Evolutionary conservation across 30 jellyfish, hydroid and myxozoan genomes (phyloP).

Genomic region (Hydractinia symbiolongicarpus): DNA sequence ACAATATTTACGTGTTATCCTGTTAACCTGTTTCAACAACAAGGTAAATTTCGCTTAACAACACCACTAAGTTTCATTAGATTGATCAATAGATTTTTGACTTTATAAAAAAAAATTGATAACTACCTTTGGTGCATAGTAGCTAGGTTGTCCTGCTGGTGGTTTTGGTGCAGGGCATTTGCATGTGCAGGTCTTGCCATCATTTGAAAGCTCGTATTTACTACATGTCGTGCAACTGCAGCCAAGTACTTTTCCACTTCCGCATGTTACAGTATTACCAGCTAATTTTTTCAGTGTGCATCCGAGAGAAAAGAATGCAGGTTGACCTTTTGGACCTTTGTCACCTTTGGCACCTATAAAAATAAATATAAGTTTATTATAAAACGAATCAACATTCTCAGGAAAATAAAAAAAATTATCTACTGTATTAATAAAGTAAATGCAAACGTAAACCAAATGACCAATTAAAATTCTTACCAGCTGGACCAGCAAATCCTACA

Average conservation of each 20-base stretch:
- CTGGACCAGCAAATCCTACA: not conserved
- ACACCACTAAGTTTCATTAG: not conserved
- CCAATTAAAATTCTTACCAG: not conserved
- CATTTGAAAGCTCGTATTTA: not conserved
- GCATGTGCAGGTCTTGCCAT: not conserved
- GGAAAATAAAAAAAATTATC: too few species aligned
- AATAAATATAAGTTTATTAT: not conserved
- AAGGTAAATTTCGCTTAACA: not conserved
- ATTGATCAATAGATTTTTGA: not conserved
- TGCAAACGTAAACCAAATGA: not conserved
- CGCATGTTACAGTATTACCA: not conserved
- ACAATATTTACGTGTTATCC: not conserved
- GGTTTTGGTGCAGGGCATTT: not conserved
- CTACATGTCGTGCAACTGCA: constrained; percentile 8
- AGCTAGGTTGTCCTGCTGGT: constrained; percentile 1
- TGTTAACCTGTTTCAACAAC: not conserved
- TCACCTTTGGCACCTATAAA: constrained; percentile 1
- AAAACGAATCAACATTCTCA: too few species aligned
- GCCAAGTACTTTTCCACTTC: not conserved
- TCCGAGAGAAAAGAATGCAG: not conserved
- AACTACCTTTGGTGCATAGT: constrained; percentile 10
- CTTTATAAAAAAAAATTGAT: not conserved
- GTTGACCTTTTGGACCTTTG: constrained; percentile 5
- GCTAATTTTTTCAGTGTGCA: not conserved
- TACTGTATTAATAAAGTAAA: not conserved